Base-by-base conservation (phyloP, 2,797 vertebrate species). In the Orestias chungarensis region DNA sequence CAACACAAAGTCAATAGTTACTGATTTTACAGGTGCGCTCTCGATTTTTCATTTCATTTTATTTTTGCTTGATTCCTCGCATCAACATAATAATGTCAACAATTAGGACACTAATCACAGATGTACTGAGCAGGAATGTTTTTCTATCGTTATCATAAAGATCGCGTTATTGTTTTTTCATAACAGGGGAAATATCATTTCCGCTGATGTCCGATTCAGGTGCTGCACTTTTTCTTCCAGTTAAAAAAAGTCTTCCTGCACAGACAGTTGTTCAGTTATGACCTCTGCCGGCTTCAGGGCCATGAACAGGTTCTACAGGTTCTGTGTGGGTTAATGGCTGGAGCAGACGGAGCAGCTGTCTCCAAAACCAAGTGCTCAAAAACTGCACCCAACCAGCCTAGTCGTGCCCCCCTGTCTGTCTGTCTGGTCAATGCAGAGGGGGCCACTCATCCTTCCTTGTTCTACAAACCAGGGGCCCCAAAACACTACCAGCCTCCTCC, bases 301-400 rank as follows among this genome's bases (percentile, higher is more conserved):
- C 10, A 55, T 46, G 62, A 82, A 77, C 89, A 78, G 87, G 86
- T 87, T 83, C 62, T 64, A 66, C 75, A 66, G 86, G 78, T 50
- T 57, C 71, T 68, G 42, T 9, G 46, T 8, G 33, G 64, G 54
- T 64, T 64, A 27, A 62, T 79, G 85, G 83, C 80, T 82, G 79
- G 75, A 86, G 84, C 74, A 35, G 75, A 42, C 25, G 61, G 54
- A 61, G 80, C 83, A 88, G 84, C 79, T 90, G 85, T 74, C 38
- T 38, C 20, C 18, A 29, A 57, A 49, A 61, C 20, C 33, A 61
- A 35, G 35, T 46, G 68, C 62, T 80, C 68, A 70, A 64, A 64
- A 82, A 70, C n/a, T 54, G 2, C 69, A 82, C 8, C 20, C 31
- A 17, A 35, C 31, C 31, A 33, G 46, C 6, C 17, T 47, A 23